Percentiles rank a stretch among this genome's conserved stretches.
These are phyloP conservation scores for Cydia pomonella DNA, from an alignment of 1,140 invertebrate genomes.

Conservation along the genomic window DNA sequence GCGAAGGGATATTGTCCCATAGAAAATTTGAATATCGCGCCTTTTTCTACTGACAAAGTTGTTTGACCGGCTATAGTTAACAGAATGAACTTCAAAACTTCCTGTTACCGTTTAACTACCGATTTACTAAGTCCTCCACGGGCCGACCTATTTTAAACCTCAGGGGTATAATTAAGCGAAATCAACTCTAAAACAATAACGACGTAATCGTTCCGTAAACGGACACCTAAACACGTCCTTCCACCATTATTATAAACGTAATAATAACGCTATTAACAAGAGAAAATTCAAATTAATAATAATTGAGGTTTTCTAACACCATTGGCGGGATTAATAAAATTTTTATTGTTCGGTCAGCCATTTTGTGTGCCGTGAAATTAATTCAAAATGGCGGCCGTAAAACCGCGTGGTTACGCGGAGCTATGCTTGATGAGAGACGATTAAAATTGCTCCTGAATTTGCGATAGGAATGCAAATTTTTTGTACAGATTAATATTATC, in stretches of 20 bases:
- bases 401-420: constrained; percentile 67
- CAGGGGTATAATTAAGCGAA: constrained; percentile 21
- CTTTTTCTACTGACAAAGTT: too few species aligned
- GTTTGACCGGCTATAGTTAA: too few species aligned
- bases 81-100: background rate
- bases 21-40: too few species aligned
- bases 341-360: constrained; percentile 66
- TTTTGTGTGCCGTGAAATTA: constrained; percentile 74
- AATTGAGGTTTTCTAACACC: constrained; percentile 46
- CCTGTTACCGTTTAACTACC: background rate
- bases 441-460: constrained; percentile 68
- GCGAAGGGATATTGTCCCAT: too few species aligned
- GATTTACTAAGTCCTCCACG: background rate
- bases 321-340: constrained; percentile 63
- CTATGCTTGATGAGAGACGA: constrained; percentile 74
- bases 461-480: constrained; percentile 61
- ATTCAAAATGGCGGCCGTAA: constrained; percentile 72
- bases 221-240: constrained; percentile 22
- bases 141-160: constrained; percentile 4
- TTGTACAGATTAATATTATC: constrained; percentile 55
- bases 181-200: constrained; percentile 9
- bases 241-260: constrained; percentile 52
- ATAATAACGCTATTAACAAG: constrained; percentile 36
- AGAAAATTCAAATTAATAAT: constrained; percentile 45
- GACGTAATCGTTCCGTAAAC: background rate